Evolutionary conservation across 1,140 invertebrate species (phyloP), one percentile per base, ranked within the genome.

Genomic region (Drosophila ohnishii): DNA sequence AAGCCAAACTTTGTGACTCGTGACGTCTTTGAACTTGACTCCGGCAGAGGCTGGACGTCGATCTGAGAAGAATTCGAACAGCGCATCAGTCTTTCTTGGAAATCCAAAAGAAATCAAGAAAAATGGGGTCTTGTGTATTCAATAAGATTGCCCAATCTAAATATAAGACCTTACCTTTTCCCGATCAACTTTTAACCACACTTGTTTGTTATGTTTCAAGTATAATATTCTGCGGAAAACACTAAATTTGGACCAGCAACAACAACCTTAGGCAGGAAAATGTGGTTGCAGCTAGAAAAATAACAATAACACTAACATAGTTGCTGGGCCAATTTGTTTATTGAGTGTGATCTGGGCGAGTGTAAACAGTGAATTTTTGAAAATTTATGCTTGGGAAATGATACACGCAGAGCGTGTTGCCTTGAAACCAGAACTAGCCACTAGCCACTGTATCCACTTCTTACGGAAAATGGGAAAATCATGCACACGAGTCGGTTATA

Each of bases 1-100:
- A 66, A 75, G 53, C 78, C 11, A 76, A 73, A 82, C 65, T 87
- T 78, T 78, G 79, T 83, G 71, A 65, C 83, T 87, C 71, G 82
- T 73, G 53, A 86, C 80, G 79, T 76, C 75, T 86, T 82, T 83
- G 84, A 86, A 86, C 83, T 86, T 86, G 79, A 86, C 67, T 80
- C 44, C 60, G 59, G 57, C 28, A 50, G 32, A 47, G 47, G 28
- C 14, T 32, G 35, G 16, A 34, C 9, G 37, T 35, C 22, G 22
- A 16, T 34, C 22, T 10, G 25, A 39, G 13, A 39, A 30, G 19
- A 40, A 55, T 34, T 44, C 28, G 22, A 70, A 10, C 19, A 37
- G 19, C 63, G 5, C 35, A 42, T 40, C 22, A 10, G 32, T 37
- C 25, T 25, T 69, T 69, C 60, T 28, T 9, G 16, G 35, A 50